phyloP scores from a whole-genome alignment of 2,888 invertebrate species.

The Isotomurus palustris region DNA sequence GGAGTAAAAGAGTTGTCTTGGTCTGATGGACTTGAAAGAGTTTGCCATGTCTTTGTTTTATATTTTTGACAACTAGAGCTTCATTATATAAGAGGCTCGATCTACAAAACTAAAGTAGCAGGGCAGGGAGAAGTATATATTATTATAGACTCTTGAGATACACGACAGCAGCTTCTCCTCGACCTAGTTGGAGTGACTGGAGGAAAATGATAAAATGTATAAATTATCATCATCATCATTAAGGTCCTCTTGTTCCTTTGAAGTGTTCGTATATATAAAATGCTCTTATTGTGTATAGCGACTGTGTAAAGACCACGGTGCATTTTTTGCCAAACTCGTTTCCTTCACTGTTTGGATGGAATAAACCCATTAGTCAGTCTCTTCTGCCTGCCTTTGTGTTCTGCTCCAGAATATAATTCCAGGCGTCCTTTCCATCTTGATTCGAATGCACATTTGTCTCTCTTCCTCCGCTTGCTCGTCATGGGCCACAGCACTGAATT shows the following conservation, averaged over 20 bases:
- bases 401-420: conserved; percentile 8
- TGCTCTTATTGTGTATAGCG: no score
- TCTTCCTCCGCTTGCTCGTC: conserved; percentile 18
- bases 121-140: no score
- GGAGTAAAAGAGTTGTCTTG: no score
- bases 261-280: not conserved
- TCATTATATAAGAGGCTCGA: not conserved
- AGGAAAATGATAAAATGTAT: not conserved
- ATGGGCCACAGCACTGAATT: not conserved
- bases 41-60: no score
- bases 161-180: no score
- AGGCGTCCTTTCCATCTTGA: conserved; percentile 15
- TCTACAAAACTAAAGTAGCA: not conserved
- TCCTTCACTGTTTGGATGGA: no score
- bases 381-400: conserved; percentile 6
- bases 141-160: no score
- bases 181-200: no score
- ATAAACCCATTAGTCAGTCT: conserved; percentile 22
- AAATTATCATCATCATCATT: not conserved
- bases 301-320: conserved; percentile 5
- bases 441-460: conserved; percentile 16
- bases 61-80: no score
- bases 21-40: no score
- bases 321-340: conserved; percentile 21
- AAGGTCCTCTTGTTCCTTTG: not conserved